Base-by-base conservation (phyloP, 1,140 invertebrate species). In the Gerris buenoi region DNA sequence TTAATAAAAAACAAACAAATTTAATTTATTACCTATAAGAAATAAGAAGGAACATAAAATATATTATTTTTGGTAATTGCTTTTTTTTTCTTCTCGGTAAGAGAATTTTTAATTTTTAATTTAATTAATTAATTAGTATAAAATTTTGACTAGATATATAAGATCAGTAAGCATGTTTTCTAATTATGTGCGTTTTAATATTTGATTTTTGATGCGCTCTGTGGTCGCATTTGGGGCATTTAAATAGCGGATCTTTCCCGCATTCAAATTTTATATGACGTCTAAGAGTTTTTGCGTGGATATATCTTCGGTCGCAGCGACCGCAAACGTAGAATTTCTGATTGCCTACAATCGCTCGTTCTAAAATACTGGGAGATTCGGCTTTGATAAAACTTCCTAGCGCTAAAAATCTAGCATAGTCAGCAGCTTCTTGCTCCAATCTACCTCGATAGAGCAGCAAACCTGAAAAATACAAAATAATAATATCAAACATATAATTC, bases 251-350 rank as follows among this genome's bases (percentile, higher is more conserved):
- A 63, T 79, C 79, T 67, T 82, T 81, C 58, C 81, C 81, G 69
- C 83, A 84, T 67, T 83, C 82, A 56, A 82, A 78, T n/a, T 78
- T 76, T 23, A 81, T 73, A 68, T 84, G 83, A 64, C 80, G 77
- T 67, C 76, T 76, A 46, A 84, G 72, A 18, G 80, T 80, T 29
- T 77, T 77, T 61, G 77, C 78, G 69, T 78, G 77, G 0, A 75
- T 74, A 71, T 84, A 84, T 27, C 73, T 73, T 67, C 77, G 77
- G 25, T 76, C 77, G 56, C 79, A 81, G 33, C 74, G 73, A 10
- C 62, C 69, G 68, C 80, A 81, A 23, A 63, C 67, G 67, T 26
- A 63, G 58, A 60, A 25, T 25, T 60, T 60, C 5, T 60, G 15
- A 22, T 25, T 25, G 5, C 58, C 58, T 5, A 60, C 23, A 22